A percentile compares a stretch with the other conserved stretches of the same genome.
Conservation (phyloP, 1,140 invertebrate genomes). For the Varroa destructor region DNA sequence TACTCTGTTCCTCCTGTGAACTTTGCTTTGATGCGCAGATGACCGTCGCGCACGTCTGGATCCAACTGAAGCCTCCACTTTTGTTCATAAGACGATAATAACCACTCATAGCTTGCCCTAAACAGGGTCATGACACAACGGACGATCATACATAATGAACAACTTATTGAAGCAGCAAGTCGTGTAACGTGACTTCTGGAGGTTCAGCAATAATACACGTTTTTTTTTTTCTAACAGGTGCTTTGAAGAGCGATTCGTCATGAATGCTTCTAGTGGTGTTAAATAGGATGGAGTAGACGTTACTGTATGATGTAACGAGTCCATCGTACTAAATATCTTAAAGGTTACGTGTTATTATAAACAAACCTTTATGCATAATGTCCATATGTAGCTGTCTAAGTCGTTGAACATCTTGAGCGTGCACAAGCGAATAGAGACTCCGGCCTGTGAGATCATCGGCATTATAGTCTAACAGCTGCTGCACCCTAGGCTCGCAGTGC, state of each 20-base stretch:
- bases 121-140: slow-evolving; percentile 45
- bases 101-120: slow-evolving; percentile 86
- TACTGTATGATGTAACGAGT: slow-evolving; percentile 1
- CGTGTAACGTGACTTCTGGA: neutral
- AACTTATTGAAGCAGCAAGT: neutral
- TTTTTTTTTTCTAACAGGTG: too few species aligned
- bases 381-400: slow-evolving; percentile 82
- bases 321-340: neutral
- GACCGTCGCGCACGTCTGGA: slow-evolving; percentile 89
- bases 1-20: slow-evolving; percentile 65
- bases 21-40: slow-evolving; percentile 49
- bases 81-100: slow-evolving; percentile 93
- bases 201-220: neutral
- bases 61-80: slow-evolving; percentile 83
- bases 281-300: slow-evolving; percentile 30
- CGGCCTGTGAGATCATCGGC: slow-evolving; percentile 83
- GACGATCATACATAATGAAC: neutral
- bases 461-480: slow-evolving; percentile 78
- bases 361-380: slow-evolving; percentile 46
- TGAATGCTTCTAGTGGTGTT: neutral
- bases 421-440: slow-evolving; percentile 81
- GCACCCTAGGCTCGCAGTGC: slow-evolving; percentile 89
- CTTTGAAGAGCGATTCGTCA: too few species aligned
- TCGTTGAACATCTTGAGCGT: slow-evolving; percentile 83
- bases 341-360: neutral